Conservation (phyloP, 1,140 invertebrate genomes). For the Drosophila nigrodunni region DNA sequence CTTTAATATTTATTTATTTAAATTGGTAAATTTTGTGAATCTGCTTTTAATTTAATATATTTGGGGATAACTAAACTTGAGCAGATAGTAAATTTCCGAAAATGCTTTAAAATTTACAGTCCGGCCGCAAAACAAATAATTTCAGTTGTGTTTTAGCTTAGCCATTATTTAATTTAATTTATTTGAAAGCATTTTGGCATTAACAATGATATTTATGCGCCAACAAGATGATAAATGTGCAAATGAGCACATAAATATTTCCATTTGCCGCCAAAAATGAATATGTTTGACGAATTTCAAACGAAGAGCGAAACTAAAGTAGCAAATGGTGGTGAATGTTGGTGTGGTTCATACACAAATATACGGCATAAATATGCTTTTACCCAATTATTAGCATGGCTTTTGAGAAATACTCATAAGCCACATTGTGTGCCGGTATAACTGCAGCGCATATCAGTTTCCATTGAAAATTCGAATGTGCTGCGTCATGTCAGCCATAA, state of each 20-base stretch:
- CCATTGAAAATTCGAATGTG: constrained; percentile 31
- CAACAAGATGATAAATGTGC: constrained; percentile 29
- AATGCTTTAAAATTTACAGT: neutral
- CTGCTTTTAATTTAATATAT: too few species aligned
- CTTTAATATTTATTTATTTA: too few species aligned
- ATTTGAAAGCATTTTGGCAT: constrained; percentile 28
- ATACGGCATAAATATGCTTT: neutral
- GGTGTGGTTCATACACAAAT: constrained; percentile 8
- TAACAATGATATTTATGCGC: constrained; percentile 44
- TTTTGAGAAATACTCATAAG: constrained; percentile 61
- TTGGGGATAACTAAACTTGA: too few species aligned
- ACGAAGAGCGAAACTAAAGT: constrained; percentile 10
- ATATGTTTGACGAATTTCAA: constrained; percentile 32
- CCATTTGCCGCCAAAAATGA: constrained; percentile 38
- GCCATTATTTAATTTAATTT: constrained; percentile 26
- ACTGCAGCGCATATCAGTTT: constrained; percentile 62
- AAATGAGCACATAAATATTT: constrained; percentile 24
- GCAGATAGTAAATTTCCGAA: neutral
- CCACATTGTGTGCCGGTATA: constrained; percentile 34
- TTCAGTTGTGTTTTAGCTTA: constrained; percentile 19
- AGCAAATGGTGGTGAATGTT: constrained; percentile 16
- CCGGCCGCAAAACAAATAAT: constrained; percentile 2
- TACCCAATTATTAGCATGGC: constrained; percentile 64
- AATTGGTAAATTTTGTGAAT: too few species aligned
- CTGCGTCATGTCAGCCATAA: constrained; percentile 69